Conservation (phyloP, 2,888 invertebrate genomes). For the Andrena bucephala region DNA sequence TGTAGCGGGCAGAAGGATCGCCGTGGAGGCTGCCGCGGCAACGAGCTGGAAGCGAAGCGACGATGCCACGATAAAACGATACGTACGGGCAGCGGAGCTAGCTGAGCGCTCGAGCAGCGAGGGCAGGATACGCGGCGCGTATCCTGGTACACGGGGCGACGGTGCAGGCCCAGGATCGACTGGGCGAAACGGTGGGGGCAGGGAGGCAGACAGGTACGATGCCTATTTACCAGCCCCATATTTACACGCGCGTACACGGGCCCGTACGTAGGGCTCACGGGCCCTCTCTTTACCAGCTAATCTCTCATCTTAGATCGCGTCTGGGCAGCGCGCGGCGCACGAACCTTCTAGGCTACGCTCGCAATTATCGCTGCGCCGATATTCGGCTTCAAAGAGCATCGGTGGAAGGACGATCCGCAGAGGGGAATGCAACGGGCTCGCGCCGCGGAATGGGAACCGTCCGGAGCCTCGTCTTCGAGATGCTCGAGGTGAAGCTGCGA, state of each 20-base stretch:
- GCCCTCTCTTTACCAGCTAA: constrained; percentile 79
- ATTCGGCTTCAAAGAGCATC: constrained; percentile 58
- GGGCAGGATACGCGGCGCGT: constrained; percentile 35
- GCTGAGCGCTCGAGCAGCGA: constrained; percentile 48
- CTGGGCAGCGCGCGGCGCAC: constrained; percentile 41
- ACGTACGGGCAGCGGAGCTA: constrained; percentile 61
- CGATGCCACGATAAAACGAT: constrained; percentile 72
- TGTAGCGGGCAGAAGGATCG: not conserved
- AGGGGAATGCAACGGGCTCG: constrained; percentile 17
- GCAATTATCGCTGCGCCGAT: constrained; percentile 64
- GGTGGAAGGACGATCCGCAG: constrained; percentile 1
- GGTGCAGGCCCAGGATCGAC: constrained; percentile 26
- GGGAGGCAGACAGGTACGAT: constrained; percentile 41
- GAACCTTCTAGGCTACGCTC: constrained; percentile 53
- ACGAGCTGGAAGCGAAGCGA: constrained; percentile 60
- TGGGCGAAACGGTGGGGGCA: not conserved
- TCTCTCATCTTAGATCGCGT: constrained; percentile 81
- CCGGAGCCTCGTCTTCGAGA: not conserved
- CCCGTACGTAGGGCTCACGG: constrained; percentile 45
- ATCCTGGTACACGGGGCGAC: constrained; percentile 58
- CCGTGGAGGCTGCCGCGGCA: constrained; percentile 44
- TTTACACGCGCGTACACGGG: constrained; percentile 68
- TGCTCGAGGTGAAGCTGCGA: too few relatives aligned
- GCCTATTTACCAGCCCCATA: constrained; percentile 74
- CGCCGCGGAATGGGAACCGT: constrained; percentile 33